Conservation (phyloP, 2,888 invertebrate genomes). For the Megastigmus dorsalis region DNA sequence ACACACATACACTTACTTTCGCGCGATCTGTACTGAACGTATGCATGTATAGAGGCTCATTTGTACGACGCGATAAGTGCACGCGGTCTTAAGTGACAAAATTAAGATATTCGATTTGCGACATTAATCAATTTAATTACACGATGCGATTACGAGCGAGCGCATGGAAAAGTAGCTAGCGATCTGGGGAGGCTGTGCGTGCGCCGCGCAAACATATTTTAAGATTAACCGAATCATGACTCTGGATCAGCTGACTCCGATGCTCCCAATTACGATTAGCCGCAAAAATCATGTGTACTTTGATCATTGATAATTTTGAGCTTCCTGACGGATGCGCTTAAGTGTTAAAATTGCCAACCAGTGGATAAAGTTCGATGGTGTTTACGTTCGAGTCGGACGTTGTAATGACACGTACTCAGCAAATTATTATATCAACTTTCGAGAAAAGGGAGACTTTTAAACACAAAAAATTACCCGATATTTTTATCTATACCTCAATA, state of each 20-base stretch:
- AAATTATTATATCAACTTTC: too few species aligned
- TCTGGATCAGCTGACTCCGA: slow-evolving; percentile 2
- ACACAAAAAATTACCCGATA: too few species aligned
- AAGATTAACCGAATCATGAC: slow-evolving; percentile 18
- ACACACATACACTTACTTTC: background rate
- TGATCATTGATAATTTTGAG: too few species aligned
- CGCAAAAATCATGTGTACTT: slow-evolving; percentile 28
- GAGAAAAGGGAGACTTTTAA: too few species aligned
- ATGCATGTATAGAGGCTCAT: background rate
- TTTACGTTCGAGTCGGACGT: too few species aligned
- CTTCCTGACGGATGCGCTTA: too few species aligned
- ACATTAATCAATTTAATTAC: slow-evolving; percentile 43
- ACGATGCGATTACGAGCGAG: background rate
- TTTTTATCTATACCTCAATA: too few species aligned
- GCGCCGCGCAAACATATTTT: background rate
- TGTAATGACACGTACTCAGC: too few species aligned
- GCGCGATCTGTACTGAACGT: background rate
- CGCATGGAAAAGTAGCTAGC: background rate
- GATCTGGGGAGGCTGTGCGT: background rate
- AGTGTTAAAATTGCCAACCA: too few species aligned
- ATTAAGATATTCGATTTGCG: slow-evolving; percentile 39
- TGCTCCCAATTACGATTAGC: slow-evolving; percentile 7
- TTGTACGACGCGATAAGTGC: too few species aligned
- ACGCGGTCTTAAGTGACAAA: slow-evolving; percentile 19
- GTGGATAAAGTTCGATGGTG: too few species aligned